A percentile compares a stretch with the other conserved stretches of the same genome.
Conservation (phyloP, 1,140 invertebrate species). For the Drosophila kanapiae region DNA sequence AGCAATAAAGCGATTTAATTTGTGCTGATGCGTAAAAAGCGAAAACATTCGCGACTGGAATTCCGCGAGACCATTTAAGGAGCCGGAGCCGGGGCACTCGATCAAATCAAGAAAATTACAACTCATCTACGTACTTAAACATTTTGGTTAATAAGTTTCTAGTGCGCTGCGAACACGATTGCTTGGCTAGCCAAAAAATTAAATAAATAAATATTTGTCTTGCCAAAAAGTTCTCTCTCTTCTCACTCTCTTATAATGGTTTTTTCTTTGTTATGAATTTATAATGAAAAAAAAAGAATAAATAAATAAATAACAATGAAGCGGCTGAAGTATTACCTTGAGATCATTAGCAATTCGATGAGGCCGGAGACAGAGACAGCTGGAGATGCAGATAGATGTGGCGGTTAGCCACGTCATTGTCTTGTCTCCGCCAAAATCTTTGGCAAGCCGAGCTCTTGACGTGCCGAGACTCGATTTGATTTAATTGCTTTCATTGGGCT, state of each 20-base stretch:
- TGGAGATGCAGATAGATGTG: conserved; percentile 22
- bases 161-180: conserved; percentile 39
- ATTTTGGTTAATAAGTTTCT: conserved; percentile 43
- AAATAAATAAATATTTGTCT: conserved; percentile 50
- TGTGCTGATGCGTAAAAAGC: conserved; percentile 43
- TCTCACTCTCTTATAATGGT: background rate
- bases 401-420: conserved; percentile 20
- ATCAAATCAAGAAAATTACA: conserved; percentile 46
- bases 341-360: conserved; percentile 53
- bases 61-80: conserved; percentile 34
- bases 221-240: conserved; percentile 40
- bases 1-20: conserved; percentile 42
- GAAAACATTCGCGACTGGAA: conserved; percentile 34
- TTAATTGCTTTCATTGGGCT: conserved; percentile 77
- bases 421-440: conserved; percentile 35
- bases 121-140: conserved; percentile 33
- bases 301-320: conserved; percentile 56
- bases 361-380: conserved; percentile 32
- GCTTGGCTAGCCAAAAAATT: conserved; percentile 47
- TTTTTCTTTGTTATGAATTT: conserved; percentile 48
- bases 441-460: conserved; percentile 10
- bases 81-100: conserved; percentile 32
- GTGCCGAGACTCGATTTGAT: conserved; percentile 41
- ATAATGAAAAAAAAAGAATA: conserved; percentile 43
- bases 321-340: conserved; percentile 51